These are phyloP conservation scores for Scaptomyza parva DNA, from an alignment of 2,888 invertebrate species.

Conservation along the genomic window DNA sequence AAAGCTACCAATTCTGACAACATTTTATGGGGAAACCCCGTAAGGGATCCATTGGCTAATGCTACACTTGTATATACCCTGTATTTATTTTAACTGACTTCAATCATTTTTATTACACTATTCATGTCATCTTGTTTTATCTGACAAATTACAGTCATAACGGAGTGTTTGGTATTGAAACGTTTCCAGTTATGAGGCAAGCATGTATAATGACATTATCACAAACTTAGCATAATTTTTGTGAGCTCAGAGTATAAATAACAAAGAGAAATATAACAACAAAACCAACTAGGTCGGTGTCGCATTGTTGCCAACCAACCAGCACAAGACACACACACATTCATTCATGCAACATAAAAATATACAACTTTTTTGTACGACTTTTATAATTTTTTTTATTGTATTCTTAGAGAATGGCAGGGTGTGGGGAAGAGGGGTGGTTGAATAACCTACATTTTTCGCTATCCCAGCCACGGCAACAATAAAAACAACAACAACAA, in stretches of 20 bases:
- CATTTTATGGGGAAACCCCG: neutral
- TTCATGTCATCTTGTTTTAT: neutral
- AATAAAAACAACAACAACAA: slow-evolving; percentile 31
- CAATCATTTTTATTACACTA: no score
- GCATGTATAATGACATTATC: neutral
- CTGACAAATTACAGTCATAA: neutral
- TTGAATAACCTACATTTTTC: slow-evolving; percentile 50
- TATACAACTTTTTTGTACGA: slow-evolving; percentile 35
- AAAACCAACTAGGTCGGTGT: slow-evolving; percentile 17
- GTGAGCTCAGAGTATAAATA: neutral
- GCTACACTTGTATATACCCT: neutral
- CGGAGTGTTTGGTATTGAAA: neutral
- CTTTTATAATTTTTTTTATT: slow-evolving; percentile 49
- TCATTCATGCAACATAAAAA: slow-evolving; percentile 29
- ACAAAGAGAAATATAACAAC: neutral
- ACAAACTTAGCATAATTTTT: neutral
- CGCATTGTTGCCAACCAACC: slow-evolving; percentile 53
- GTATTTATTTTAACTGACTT: no score
- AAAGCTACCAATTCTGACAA: neutral
- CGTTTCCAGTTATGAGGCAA: neutral
- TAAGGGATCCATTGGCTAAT: neutral
- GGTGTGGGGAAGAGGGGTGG: neutral
- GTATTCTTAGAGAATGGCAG: neutral
- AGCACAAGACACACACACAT: slow-evolving; percentile 22
- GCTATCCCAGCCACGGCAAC: slow-evolving; percentile 41